Base-by-base conservation (phyloP, 2,113 vertebrate genomes). In the Zeus faber region DNA sequence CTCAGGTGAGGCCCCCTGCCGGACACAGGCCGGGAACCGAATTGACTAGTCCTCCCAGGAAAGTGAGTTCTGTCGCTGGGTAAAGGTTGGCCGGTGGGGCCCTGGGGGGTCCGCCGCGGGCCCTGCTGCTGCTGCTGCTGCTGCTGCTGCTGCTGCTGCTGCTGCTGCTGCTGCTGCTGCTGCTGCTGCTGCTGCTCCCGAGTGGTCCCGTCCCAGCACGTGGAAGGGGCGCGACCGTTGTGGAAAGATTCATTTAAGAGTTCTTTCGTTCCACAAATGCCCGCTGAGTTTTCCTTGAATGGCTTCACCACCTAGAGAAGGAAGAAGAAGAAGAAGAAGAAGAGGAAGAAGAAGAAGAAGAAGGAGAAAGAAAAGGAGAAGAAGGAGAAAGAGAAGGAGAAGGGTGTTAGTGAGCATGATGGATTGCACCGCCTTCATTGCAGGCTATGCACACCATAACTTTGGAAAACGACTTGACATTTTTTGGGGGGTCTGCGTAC, bases 271-370 rank as follows among this genome's bases (percentile, higher is more conserved):
- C 70, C 78, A 26, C 65, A 22, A 0, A 22, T 46, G 6, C 58
- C 71, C 40, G 79, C 14, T n/a, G 81, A 29, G 40, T 47, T 85
- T 61, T 92, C 92, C 68, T 74, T 90, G 62, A 90, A 92, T 1
- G 90, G 84, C 73, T 93, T 94, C 49, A 94, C 90, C 73, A 94
- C 88, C 94, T 96, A 62, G 7, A 43, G n/a, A 57, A 29, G 35
- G 49, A 47, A 4, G 49, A 46, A 27, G 6, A 22, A 20, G 10
- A 22, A 41, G n/a, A 29, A n/a, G 17, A 5, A 17, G 31, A 3
- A n/a, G 18, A 44, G 18, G 40, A 44, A 20, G 41, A 44, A 44
- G 18, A 44, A 1, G 6, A 16, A n/a, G 13, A 17, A 40, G 13
- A 40, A 16, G 17, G 11, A 21, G 4, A 20, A 1, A 10, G 6